These are phyloP conservation scores for Polyodon spathula DNA, from an alignment of 2,113 vertebrate species.

Conservation along the genomic window DNA sequence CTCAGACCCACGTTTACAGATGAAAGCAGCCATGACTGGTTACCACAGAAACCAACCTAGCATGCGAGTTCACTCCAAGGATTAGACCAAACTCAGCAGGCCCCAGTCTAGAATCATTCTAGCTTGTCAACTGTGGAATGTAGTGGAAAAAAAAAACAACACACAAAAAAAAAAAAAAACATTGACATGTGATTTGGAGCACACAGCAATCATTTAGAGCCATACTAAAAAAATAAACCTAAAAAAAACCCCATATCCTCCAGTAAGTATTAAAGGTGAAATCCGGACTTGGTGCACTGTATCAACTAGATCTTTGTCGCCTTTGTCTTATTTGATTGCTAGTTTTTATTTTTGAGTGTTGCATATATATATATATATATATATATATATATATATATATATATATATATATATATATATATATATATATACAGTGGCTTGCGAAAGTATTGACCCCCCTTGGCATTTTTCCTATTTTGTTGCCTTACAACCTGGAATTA, in stretches of 20 bases:
- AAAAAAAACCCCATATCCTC: too few relatives aligned
- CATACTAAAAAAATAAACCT: too few relatives aligned
- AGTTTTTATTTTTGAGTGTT: too few relatives aligned
- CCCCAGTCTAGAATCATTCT: slow-evolving; percentile 43
- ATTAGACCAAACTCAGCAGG: slow-evolving; percentile 44
- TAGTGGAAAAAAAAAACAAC: slow-evolving; percentile 39
- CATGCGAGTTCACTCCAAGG: slow-evolving; percentile 39
- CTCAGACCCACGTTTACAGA: slow-evolving; percentile 12
- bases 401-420: too few relatives aligned
- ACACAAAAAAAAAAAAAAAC: slow-evolving; percentile 21
- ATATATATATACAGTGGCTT: too few relatives aligned
- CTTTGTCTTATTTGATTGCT: not conserved
- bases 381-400: too few relatives aligned
- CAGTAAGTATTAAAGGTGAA: not conserved
- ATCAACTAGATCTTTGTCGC: not conserved
- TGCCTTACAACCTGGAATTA: too few relatives aligned
- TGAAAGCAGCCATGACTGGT: slow-evolving; percentile 30
- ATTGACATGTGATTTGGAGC: too few relatives aligned
- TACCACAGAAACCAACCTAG: slow-evolving; percentile 34
- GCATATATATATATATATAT: too few relatives aligned
- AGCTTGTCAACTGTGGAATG: slow-evolving; percentile 40
- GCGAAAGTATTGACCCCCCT: too few relatives aligned
- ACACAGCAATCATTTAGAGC: too few relatives aligned
- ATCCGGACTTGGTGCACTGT: slow-evolving; percentile 19
- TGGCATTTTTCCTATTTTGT: too few relatives aligned